Evolutionary conservation across 2,888 invertebrate genomes (phyloP).

Genomic region (Epinotia ramella): DNA sequence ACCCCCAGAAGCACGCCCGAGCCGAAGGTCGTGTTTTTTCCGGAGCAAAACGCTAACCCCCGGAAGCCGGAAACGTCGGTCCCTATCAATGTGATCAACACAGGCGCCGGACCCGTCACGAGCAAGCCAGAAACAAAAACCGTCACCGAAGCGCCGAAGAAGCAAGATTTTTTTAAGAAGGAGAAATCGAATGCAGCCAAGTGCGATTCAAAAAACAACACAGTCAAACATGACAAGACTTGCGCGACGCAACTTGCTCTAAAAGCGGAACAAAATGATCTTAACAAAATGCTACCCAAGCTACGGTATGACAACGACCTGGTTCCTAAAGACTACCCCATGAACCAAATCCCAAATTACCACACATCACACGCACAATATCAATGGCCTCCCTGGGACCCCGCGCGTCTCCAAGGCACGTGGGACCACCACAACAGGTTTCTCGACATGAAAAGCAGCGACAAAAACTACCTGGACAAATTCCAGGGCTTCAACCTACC

Average conservation of each 20-base stretch:
- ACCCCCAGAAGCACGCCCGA: constrained; percentile 77
- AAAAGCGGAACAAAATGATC: constrained; percentile 78
- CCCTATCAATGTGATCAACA: constrained; percentile 79
- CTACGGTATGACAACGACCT: constrained; percentile 83
- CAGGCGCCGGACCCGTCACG: constrained; percentile 62
- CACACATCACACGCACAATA: constrained; percentile 87
- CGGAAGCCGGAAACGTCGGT: constrained; percentile 79
- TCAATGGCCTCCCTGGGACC: constrained; percentile 87
- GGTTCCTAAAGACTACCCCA: constrained; percentile 86
- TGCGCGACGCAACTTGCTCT: constrained; percentile 70
- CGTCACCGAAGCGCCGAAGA: constrained; percentile 73
- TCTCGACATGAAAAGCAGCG: constrained; percentile 78
- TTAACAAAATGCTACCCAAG: constrained; percentile 84
- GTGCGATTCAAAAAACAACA: constrained; percentile 70
- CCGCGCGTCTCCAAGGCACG: constrained; percentile 75
- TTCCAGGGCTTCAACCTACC: constrained; percentile 85
- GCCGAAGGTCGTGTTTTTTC: constrained; percentile 78
- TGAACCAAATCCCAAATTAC: constrained; percentile 89
- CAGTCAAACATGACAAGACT: constrained; percentile 78
- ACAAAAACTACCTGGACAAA: constrained; percentile 86
- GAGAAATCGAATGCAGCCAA: constrained; percentile 75
- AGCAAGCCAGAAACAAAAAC: constrained; percentile 73
- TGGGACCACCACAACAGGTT: constrained; percentile 85
- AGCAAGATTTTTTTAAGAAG: constrained; percentile 83
- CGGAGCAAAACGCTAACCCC: constrained; percentile 69